phyloP scores from a whole-genome alignment of 1,140 invertebrate species.

The Zaprionus vittiger region DNA sequence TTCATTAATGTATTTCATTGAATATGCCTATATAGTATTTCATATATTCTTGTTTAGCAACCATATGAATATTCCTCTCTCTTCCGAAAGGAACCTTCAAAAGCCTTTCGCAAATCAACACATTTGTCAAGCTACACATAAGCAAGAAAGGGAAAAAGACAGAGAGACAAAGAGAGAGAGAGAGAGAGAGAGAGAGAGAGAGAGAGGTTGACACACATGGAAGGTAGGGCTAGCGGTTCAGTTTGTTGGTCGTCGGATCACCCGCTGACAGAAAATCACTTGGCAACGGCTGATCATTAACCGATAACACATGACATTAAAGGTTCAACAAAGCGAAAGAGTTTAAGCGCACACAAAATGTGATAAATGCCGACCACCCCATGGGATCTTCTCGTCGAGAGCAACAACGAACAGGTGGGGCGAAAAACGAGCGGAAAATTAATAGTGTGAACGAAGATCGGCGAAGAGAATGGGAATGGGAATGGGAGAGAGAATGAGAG shows the following conservation, averaged over 20 bases:
- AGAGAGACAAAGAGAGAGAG: not conserved
- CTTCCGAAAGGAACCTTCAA: slow-evolving; percentile 3
- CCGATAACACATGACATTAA: slow-evolving; percentile 84
- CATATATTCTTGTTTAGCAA: too few species aligned
- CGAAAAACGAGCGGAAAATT: slow-evolving; percentile 79
- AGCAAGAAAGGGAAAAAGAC: slow-evolving; percentile 14
- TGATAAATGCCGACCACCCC: slow-evolving; percentile 83
- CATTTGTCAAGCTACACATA: slow-evolving; percentile 71
- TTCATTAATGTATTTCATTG: too few species aligned
- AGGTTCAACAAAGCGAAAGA: slow-evolving; percentile 67
- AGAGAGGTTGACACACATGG: slow-evolving; percentile 1
- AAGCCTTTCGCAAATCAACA: slow-evolving; percentile 57
- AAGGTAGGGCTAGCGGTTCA: slow-evolving; percentile 5
- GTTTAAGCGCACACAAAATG: slow-evolving; percentile 78
- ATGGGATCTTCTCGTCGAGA: slow-evolving; percentile 52
- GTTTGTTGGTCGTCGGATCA: slow-evolving; percentile 44
- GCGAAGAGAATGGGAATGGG: slow-evolving; percentile 38
- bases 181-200: not conserved
- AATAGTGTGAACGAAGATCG: slow-evolving; percentile 78
- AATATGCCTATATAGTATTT: too few species aligned
- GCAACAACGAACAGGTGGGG: slow-evolving; percentile 45
- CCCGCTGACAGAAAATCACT: slow-evolving; percentile 80
- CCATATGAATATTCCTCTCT: too few species aligned
- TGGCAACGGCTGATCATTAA: slow-evolving; percentile 81
- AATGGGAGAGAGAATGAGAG: slow-evolving; percentile 7